These are phyloP conservation scores for Cephalopholis sonnerati DNA, from an alignment of 2,113 vertebrate species.

Conservation along the genomic window DNA sequence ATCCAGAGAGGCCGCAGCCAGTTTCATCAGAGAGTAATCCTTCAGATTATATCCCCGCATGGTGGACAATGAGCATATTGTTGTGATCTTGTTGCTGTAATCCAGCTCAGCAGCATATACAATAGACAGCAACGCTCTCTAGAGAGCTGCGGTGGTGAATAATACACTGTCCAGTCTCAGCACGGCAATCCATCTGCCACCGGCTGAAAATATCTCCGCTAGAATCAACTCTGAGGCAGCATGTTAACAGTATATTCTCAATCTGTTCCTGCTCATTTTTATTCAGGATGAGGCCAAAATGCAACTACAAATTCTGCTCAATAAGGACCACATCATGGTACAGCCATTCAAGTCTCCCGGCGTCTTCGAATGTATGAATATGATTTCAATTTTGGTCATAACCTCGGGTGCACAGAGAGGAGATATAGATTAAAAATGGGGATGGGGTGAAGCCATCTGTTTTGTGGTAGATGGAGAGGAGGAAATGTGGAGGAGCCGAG, in stretches of 20 bases:
- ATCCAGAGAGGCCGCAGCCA: constrained; percentile 53
- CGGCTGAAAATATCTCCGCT: constrained; percentile 48
- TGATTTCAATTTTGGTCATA: constrained; percentile 69
- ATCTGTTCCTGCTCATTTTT: constrained; percentile 11
- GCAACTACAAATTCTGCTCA: neutral
- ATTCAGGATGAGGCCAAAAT: constrained; percentile 4
- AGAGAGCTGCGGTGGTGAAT: constrained; percentile 59
- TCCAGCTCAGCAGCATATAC: constrained; percentile 78
- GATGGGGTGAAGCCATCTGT: constrained; percentile 76
- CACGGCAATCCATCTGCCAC: constrained; percentile 57
- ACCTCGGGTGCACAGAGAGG: constrained; percentile 64
- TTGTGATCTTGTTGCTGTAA: constrained; percentile 79
- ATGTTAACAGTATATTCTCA: neutral
- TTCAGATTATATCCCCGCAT: constrained; percentile 76
- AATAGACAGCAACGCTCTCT: constrained; percentile 61
- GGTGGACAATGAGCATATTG: constrained; percentile 82
- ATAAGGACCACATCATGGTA: neutral
- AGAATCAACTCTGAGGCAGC: constrained; percentile 30
- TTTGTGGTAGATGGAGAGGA: constrained; percentile 64
- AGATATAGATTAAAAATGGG: constrained; percentile 61
- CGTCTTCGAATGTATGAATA: constrained; percentile 48
- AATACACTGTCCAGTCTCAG: constrained; percentile 54
- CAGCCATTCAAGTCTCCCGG: constrained; percentile 30
- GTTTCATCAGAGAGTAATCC: constrained; percentile 77
- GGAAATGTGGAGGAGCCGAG: constrained; percentile 58